phyloP scores from a whole-genome alignment of 2,113 vertebrate species.

The Cryptoleucopteryx plumbea region DNA sequence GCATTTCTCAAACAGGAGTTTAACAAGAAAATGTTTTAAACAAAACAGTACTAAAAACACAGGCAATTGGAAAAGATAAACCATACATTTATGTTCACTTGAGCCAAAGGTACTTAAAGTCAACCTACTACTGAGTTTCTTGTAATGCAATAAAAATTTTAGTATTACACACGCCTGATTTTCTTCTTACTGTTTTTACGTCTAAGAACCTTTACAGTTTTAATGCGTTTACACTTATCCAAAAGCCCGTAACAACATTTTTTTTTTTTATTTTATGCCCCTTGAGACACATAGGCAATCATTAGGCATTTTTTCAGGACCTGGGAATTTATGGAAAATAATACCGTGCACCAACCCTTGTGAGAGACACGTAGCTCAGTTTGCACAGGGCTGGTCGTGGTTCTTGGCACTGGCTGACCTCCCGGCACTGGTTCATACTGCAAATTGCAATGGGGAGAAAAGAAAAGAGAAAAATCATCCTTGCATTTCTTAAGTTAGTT shows the following conservation, averaged over 20 bases:
- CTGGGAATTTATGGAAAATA: background rate
- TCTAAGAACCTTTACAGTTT: background rate
- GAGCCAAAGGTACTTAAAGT: background rate
- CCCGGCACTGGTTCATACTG: background rate
- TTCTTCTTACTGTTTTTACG: background rate
- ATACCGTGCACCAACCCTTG: background rate
- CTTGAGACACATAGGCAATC: background rate
- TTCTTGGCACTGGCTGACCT: background rate
- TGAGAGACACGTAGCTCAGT: background rate
- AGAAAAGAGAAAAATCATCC: background rate
- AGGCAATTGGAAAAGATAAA: conserved; percentile 5
- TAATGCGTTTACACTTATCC: background rate
- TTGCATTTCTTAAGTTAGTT: background rate
- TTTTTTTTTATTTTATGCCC: background rate
- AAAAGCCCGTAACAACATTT: background rate
- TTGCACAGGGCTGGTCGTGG: background rate
- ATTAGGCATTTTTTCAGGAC: background rate
- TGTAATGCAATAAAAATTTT: conserved; percentile 1
- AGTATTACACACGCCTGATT: background rate
- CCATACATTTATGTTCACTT: background rate
- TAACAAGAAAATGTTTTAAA: background rate
- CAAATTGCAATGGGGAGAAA: background rate
- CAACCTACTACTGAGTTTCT: background rate
- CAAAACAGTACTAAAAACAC: background rate
- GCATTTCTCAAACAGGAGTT: background rate